These are phyloP conservation scores for Sinocyclocheilus anshuiensis DNA, from an alignment of 2,113 vertebrate genomes.

Conservation along the genomic window DNA sequence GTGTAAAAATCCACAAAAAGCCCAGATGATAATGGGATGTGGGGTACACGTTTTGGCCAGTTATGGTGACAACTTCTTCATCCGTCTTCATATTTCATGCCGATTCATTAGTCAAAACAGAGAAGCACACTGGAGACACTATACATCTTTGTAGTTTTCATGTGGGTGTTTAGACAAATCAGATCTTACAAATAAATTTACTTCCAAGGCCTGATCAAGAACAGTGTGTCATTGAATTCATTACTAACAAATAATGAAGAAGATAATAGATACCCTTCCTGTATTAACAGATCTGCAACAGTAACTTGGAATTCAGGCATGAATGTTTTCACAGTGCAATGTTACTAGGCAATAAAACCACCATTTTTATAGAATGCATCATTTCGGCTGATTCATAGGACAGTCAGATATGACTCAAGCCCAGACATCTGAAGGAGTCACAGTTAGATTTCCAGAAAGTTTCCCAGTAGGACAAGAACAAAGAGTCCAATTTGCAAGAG, in stretches of 20 bases:
- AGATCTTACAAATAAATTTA: neutral
- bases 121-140: neutral
- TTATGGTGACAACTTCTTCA: neutral
- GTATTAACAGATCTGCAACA: neutral
- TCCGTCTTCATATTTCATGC: neutral
- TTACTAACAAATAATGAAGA: neutral
- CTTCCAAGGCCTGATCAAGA: neutral
- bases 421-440: neutral
- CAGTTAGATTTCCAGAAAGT: neutral
- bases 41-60: too few species aligned
- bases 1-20: neutral
- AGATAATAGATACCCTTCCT: neutral
- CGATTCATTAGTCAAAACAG: neutral
- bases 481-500: neutral
- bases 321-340: neutral
- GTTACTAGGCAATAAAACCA: neutral
- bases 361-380: constrained; percentile 8
- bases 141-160: neutral
- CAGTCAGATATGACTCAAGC: neutral
- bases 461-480: neutral
- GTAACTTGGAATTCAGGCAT: neutral
- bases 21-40: neutral
- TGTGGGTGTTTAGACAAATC: neutral
- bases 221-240: neutral
- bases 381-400: neutral